These are phyloP conservation scores for Drosophila sucinea DNA, from an alignment of 1,140 invertebrate genomes.

Conservation along the genomic window DNA sequence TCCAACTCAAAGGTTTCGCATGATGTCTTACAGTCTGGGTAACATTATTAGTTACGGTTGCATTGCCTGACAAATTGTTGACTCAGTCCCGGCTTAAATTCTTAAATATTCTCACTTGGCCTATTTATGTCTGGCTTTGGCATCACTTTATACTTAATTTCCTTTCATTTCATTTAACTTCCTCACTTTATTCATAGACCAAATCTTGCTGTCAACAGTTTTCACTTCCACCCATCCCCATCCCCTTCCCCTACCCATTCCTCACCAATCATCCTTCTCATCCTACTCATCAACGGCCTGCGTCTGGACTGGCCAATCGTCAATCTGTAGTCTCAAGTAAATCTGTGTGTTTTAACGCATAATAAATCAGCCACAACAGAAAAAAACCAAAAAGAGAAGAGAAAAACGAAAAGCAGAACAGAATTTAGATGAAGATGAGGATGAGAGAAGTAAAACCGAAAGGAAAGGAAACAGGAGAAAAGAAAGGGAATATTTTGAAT, in stretches of 20 bases:
- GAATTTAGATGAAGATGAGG: background rate
- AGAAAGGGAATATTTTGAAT: slow-evolving; percentile 55
- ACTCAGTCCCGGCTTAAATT: no score
- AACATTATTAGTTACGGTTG: no score
- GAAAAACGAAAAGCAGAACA: background rate
- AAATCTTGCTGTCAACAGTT: slow-evolving; percentile 56
- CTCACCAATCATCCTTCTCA: background rate
- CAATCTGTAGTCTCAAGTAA: slow-evolving; percentile 35
- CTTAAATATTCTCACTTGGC: slow-evolving; percentile 2
- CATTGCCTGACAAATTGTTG: no score
- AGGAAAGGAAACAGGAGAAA: background rate
- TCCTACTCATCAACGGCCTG: background rate
- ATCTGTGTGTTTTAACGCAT: slow-evolving; percentile 79
- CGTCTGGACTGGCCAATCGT: slow-evolving; percentile 9
- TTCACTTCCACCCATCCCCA: slow-evolving; percentile 13
- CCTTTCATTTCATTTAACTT: slow-evolving; percentile 38
- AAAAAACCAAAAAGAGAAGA: background rate
- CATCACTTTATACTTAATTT: slow-evolving; percentile 1
- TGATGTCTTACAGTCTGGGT: no score
- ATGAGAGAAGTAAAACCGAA: background rate
- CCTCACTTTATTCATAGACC: slow-evolving; percentile 18
- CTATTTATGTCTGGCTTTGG: background rate
- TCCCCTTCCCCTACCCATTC: slow-evolving; percentile 10
- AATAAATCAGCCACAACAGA: slow-evolving; percentile 71
- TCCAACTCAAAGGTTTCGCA: no score